Conservation (phyloP, 2,888 invertebrate genomes). For the Nematopogon swammerdamellus region DNA sequence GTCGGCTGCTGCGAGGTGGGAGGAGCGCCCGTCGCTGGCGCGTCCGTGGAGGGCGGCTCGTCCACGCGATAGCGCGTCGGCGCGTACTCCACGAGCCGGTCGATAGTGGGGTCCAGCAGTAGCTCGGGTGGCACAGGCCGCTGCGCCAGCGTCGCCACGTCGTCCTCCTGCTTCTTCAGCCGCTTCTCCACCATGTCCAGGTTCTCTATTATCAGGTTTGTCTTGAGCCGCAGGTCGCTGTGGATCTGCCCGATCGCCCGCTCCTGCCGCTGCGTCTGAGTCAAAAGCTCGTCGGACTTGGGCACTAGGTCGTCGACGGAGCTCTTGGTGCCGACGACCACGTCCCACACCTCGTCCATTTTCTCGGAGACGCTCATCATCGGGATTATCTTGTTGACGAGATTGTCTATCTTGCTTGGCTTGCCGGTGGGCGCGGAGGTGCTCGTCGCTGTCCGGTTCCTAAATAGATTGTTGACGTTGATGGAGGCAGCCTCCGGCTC, state of each 20-base stretch:
- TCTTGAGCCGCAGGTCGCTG: conserved; percentile 74
- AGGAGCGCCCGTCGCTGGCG: conserved; percentile 22
- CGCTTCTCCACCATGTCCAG: conserved; percentile 82
- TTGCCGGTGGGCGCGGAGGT: conserved; percentile 56
- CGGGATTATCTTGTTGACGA: conserved; percentile 79
- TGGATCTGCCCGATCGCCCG: conserved; percentile 85
- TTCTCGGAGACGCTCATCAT: conserved; percentile 84
- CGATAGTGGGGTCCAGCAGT: conserved; percentile 70
- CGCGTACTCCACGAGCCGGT: conserved; percentile 75
- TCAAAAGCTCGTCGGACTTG: conserved; percentile 80
- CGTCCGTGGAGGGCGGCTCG: conserved; percentile 35
- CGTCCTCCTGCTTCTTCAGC: conserved; percentile 81
- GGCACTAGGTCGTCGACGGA: conserved; percentile 83
- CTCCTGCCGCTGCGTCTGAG: conserved; percentile 83
- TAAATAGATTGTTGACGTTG: conserved; percentile 44
- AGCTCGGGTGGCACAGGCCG: conserved; percentile 71
- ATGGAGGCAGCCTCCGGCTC: conserved; percentile 63
- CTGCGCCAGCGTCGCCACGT: conserved; percentile 74
- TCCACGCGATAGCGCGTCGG: conserved; percentile 61
- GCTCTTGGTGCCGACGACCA: conserved; percentile 84
- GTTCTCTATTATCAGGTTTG: conserved; percentile 84
- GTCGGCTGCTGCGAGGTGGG: conserved; percentile 17
- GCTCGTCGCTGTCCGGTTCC: conserved; percentile 57
- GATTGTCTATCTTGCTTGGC: conserved; percentile 73
- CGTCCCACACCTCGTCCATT: conserved; percentile 91